Evolutionary conservation across 2,797 vertebrate species (phyloP).

Genomic region (Gadopsis marmoratus): DNA sequence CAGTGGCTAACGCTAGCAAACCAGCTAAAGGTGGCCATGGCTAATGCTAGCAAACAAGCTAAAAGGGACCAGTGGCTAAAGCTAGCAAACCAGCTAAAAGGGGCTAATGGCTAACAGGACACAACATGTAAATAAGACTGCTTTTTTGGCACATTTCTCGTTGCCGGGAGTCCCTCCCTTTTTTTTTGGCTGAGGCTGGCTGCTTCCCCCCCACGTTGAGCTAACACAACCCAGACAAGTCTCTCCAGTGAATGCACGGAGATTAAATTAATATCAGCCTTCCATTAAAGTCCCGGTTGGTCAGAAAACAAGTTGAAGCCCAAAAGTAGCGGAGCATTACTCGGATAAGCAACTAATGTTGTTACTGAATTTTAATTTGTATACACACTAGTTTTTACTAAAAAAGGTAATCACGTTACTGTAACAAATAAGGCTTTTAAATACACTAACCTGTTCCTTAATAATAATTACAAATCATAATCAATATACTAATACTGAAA

Average conservation of each 20-base stretch:
- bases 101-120: background rate
- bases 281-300: no score
- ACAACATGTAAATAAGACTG: background rate
- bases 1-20: background rate
- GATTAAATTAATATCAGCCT: no score
- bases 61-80: background rate
- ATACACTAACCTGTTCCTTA: background rate
- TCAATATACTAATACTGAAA: background rate
- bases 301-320: no score
- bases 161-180: background rate
- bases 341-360: background rate
- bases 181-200: background rate
- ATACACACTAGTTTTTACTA: background rate
- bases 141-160: background rate
- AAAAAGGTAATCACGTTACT: background rate
- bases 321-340: background rate
- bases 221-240: background rate
- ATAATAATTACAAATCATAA: background rate
- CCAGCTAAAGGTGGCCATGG: no score
- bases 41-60: background rate
- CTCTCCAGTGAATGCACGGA: background rate
- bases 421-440: background rate
- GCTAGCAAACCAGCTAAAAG: background rate
- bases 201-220: background rate
- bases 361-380: background rate